phyloP scores from a whole-genome alignment of 23 tunicate genomes.

The Ciona savignyi region DNA sequence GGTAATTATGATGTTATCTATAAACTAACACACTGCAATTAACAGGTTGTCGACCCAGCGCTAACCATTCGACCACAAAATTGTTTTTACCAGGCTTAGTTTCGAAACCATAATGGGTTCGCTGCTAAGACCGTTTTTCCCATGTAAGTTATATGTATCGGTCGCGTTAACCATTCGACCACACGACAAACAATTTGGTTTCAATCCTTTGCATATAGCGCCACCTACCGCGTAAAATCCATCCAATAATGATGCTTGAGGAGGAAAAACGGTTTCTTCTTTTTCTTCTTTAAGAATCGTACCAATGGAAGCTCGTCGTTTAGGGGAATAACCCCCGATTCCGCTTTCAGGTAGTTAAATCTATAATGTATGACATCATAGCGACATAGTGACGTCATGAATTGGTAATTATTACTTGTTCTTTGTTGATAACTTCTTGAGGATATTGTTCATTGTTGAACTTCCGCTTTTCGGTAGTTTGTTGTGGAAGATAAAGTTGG shows the following conservation, averaged over 20 bases:
- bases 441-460: constrained; percentile 93
- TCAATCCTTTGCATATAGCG: no score
- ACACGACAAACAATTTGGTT: no score
- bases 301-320: constrained; percentile 31
- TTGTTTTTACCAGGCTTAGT: no score
- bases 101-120: no score
- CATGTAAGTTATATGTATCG: no score
- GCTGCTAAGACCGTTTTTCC: no score
- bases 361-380: constrained; percentile 11
- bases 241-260: constrained; percentile 91
- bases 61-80: no score
- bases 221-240: constrained; percentile 52
- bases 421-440: constrained; percentile 38
- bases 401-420: constrained; percentile 40
- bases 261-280: constrained; percentile 54
- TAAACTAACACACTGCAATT: no score
- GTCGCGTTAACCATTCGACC: no score
- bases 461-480: constrained; percentile 95
- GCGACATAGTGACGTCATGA: background rate
- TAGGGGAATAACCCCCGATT: constrained; percentile 25
- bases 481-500: constrained; percentile 80
- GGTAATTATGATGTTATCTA: no score
- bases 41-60: no score
- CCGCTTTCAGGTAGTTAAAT: constrained; percentile 65
- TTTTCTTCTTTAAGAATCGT: constrained; percentile 9